Base-by-base conservation (phyloP, 2,888 invertebrate species). In the Ernsta delagoae region DNA sequence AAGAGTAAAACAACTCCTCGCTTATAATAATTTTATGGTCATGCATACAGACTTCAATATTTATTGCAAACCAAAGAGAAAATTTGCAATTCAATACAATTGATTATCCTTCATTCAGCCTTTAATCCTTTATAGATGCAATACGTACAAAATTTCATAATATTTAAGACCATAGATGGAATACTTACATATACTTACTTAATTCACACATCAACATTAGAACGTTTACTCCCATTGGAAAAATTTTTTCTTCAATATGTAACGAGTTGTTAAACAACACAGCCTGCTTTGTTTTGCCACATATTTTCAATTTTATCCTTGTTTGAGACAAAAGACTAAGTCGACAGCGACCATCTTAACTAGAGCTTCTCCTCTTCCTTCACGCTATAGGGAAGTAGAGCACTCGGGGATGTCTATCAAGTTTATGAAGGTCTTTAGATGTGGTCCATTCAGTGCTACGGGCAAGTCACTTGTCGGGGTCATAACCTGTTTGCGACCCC, bases 401-500 rank as follows among this genome's bases (percentile, higher is more conserved):
- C 65, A 63, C 56, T 57, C 74, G 78, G 82, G 80, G 83, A 73
- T 72, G 72, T 73, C 76, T 77, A 72, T 78, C 77, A 79, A 77
- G 75, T 74, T 72, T 75, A 75, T 75, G 75, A 79, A 77, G 89
- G 73, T 88, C 90, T 87, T 80, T 69, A 59, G 75, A 71, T 72
- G 74, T 90, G 88, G 92, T 80, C 79, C 77, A 80, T 83, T 78
- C 81, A 83, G 88, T 85, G 87, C 88, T 89, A 87, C 86, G 86
- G 88, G 87, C 91, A 86, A 92, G 91, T 90, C 89, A 91, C 90
- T 92, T 89, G 92, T 90, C 90, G 91, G 89, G 92, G 92, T 92
- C 92, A 92, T 91, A 92, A 92, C 92, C 92, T 92, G 92, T 92
- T 92, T 90, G 90, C 90, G 92, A 92, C 92, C 92, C 92, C 89